Conservation (phyloP, 2,797 vertebrate genomes). For the Telmatherina bonti region DNA sequence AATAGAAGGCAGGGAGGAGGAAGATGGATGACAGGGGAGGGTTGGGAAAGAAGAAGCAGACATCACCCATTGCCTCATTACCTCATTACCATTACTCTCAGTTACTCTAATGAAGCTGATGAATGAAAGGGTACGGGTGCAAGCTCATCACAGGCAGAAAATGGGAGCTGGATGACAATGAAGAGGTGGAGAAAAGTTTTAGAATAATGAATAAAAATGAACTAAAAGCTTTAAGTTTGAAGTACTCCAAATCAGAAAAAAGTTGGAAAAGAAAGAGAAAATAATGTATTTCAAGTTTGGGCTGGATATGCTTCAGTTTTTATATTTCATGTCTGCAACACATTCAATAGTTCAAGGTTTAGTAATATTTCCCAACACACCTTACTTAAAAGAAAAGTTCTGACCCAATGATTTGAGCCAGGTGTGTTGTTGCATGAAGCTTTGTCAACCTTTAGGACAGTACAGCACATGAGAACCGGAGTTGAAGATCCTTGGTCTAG, state of each 20-base stretch:
- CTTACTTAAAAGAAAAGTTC: too few relatives aligned
- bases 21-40: conserved; percentile 47
- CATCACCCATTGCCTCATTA: conserved; percentile 57
- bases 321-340: neutral
- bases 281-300: neutral
- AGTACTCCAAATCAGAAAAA: neutral
- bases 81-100: conserved; percentile 57
- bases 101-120: conserved; percentile 11
- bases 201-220: conserved; percentile 17
- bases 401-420: too few relatives aligned
- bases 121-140: conserved; percentile 7
- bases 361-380: too few relatives aligned
- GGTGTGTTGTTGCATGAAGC: too few relatives aligned
- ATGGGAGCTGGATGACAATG: neutral
- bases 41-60: conserved; percentile 43
- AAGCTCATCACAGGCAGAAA: conserved; percentile 36
- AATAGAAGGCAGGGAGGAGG: conserved; percentile 26
- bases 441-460: too few relatives aligned
- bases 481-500: too few relatives aligned
- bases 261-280: neutral
- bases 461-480: too few relatives aligned
- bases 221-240: conserved; percentile 23
- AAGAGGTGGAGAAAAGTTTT: conserved; percentile 11
- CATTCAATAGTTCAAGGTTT: neutral
- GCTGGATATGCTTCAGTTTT: neutral